These are phyloP conservation scores for Molothrus ater DNA, from an alignment of 2,797 vertebrate genomes.

Conservation along the genomic window DNA sequence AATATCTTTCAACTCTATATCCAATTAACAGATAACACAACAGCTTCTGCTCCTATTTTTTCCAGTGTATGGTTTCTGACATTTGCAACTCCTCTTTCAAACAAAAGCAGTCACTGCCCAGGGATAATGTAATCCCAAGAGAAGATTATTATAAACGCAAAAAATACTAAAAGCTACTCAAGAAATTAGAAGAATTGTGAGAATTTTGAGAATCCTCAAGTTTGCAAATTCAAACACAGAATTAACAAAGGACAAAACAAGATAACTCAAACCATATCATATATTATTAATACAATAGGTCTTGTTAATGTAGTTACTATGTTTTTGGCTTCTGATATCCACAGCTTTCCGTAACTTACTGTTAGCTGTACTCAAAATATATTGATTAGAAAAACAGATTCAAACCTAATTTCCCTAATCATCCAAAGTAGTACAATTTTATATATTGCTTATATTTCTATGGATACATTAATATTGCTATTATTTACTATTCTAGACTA, in stretches of 20 bases:
- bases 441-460: not conserved
- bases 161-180: not conserved
- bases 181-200: not conserved
- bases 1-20: not conserved
- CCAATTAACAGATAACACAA: conserved; percentile 18
- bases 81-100: not conserved
- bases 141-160: not conserved
- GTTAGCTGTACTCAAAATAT: conserved; percentile 1
- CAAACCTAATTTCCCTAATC: conserved; percentile 16
- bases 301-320: not conserved
- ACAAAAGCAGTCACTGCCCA: not conserved
- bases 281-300: not conserved
- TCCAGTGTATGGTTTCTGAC: not conserved
- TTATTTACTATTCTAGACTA: not conserved
- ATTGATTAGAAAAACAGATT: conserved; percentile 54
- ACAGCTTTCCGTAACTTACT: not conserved
- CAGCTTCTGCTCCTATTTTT: not conserved
- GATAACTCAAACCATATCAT: not conserved
- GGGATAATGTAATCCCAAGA: not conserved
- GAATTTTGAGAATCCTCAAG: not conserved
- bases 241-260: not conserved
- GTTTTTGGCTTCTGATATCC: conserved; percentile 7
- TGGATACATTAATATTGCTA: not conserved
- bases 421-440: not conserved
- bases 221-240: not conserved